Evolutionary conservation across 2,888 invertebrate genomes (phyloP).

Genomic region (Hylaea fasciaria): DNA sequence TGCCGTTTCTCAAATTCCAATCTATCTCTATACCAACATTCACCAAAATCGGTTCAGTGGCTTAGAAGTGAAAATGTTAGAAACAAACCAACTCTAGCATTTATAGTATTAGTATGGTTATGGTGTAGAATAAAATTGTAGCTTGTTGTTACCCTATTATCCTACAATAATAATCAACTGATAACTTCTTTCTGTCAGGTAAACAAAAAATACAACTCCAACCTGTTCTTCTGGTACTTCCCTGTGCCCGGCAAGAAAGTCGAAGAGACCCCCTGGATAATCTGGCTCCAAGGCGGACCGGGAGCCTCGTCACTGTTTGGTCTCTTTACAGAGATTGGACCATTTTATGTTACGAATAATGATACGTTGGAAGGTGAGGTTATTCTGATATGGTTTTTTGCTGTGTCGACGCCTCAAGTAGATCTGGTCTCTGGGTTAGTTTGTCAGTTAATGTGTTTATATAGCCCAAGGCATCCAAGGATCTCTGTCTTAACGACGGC

Average conservation of each 20-base stretch:
- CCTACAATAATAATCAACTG: too few species aligned
- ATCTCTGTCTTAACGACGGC: too few species aligned
- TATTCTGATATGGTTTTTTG: neutral
- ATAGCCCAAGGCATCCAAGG: too few species aligned
- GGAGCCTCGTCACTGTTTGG: conserved; percentile 85
- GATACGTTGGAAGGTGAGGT: conserved; percentile 66
- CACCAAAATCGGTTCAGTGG: too few species aligned
- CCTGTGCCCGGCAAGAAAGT: conserved; percentile 85
- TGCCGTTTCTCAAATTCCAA: too few species aligned
- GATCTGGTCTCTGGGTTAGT: neutral
- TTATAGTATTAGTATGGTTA: too few species aligned
- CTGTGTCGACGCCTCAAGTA: neutral
- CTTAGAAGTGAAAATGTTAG: too few species aligned
- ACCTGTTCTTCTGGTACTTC: conserved; percentile 95
- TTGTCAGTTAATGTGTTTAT: too few species aligned
- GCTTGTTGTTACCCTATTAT: too few species aligned
- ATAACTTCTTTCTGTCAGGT: conserved; percentile 76
- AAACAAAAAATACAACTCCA: conserved; percentile 90
- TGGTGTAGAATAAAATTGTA: too few species aligned
- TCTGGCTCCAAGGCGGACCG: conserved; percentile 86
- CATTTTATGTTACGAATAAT: conserved; percentile 79
- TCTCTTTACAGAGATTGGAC: conserved; percentile 87
- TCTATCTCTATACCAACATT: too few species aligned
- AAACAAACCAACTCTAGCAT: too few species aligned
- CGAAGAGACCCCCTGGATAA: conserved; percentile 82